Conservation (phyloP, 2,797 vertebrate genomes). For the Gephyroberyx darwinii region DNA sequence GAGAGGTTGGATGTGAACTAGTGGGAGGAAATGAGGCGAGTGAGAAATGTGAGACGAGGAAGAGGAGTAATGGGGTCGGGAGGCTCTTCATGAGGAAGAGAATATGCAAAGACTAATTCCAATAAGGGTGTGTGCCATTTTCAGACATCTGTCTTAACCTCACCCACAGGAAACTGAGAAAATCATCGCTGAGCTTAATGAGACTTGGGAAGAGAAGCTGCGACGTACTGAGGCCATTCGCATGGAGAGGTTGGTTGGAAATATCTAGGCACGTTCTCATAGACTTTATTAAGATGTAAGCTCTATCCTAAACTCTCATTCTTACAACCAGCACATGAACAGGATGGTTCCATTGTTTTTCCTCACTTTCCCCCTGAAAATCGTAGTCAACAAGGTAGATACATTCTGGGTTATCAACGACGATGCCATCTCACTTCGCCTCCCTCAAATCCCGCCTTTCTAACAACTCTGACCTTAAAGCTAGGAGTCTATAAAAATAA, state of each 20-base stretch:
- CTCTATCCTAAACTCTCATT: background rate
- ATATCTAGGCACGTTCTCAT: background rate
- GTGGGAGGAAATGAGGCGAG: background rate
- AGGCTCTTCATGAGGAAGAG: background rate
- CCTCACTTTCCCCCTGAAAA: background rate
- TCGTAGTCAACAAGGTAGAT: background rate
- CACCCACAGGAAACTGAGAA: constrained; percentile 93
- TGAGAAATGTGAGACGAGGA: background rate
- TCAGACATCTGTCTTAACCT: constrained; percentile 3
- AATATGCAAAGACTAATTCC: background rate
- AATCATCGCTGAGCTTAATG: constrained; percentile 97
- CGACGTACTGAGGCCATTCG: constrained; percentile 95
- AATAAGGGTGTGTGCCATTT: background rate
- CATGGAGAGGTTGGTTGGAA: constrained; percentile 85
- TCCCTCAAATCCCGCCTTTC: background rate
- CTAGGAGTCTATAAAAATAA: background rate
- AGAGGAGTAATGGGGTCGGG: background rate
- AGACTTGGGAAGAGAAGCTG: constrained; percentile 98
- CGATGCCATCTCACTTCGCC: background rate
- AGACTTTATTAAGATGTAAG: background rate
- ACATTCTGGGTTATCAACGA: background rate
- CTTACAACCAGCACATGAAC: background rate
- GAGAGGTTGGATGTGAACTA: constrained; percentile 4
- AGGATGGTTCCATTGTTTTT: background rate
- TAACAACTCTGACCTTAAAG: background rate